phyloP scores from a whole-genome alignment of 2,113 vertebrate species.

The Poeciliopsis retropinna region DNA sequence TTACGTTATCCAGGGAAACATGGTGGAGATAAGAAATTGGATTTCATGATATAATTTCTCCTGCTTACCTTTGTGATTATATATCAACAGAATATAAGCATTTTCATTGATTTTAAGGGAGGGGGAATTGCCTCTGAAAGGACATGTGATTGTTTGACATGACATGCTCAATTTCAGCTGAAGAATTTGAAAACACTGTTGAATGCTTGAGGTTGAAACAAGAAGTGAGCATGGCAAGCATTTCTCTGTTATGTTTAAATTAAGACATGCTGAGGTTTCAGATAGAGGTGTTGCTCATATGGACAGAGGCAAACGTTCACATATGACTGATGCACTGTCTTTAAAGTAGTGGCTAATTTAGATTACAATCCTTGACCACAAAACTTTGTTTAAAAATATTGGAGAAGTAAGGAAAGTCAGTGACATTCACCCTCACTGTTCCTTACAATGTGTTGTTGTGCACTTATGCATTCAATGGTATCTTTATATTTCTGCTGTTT shows the following conservation, averaged over 20 bases:
- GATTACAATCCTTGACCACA: background rate
- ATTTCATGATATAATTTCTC: background rate
- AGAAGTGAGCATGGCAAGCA: background rate
- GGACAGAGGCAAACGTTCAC: constrained; percentile 7
- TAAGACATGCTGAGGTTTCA: background rate
- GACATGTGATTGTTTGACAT: constrained; percentile 6
- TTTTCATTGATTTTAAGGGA: background rate
- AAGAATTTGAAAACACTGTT: constrained; percentile 11
- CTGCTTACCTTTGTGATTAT: constrained; percentile 24
- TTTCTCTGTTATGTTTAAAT: constrained; percentile 3
- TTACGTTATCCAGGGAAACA: background rate
- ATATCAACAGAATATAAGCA: constrained; percentile 41
- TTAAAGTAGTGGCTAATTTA: too few species aligned
- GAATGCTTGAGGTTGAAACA: background rate
- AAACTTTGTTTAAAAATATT: background rate
- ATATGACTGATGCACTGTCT: background rate
- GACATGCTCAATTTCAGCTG: constrained; percentile 11
- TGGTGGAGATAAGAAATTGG: background rate
- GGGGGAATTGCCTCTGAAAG: constrained; percentile 6
- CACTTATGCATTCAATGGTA: background rate
- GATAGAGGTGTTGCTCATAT: background rate
- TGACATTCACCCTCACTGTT: background rate
- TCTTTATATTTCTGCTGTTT: background rate
- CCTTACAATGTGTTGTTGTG: background rate
- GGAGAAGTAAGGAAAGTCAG: background rate